Evolutionary conservation across 2,797 vertebrate species (phyloP), one percentile per base, ranked within the genome.

Genomic region (Sebastes variabilis): DNA sequence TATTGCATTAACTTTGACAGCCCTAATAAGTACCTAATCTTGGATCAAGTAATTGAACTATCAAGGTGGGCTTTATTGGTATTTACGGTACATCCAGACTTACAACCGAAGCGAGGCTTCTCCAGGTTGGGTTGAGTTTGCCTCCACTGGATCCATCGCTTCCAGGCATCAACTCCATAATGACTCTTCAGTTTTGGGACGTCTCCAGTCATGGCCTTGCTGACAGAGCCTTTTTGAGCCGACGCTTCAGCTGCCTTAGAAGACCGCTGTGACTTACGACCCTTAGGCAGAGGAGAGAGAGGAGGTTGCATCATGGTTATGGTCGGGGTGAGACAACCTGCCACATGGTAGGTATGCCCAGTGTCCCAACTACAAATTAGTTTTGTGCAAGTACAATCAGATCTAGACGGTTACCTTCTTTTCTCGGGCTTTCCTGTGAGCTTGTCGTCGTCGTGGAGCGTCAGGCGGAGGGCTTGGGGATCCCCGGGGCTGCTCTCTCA

Each of bases 151-250:
- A 99, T 96, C 98, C 98, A 99, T 81, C 96, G 95, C 93, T 96
- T 99, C 99, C 98, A 99, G 64, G 98, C 97, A 0, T 98, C 97
- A 1, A 99, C 95, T 18, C 98, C 98, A 0, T 99, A 99, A 90
- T 97, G 96, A 27, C 97, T 97, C 87, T 98, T 97, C 0, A 99
- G 93, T 73, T 95, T 97, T 4, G 95, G 95, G 32, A 69, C 11
- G 0, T 88, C 87, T 2, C 88, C 9, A 7, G 72, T 24, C 3
- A 10, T 2, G 0, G 46, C 24, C 5, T 85, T 84, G 7, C 16
- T 69, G 34, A 71, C 1, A 0, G 77, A 11, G 6, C 20, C 70
- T 68, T 12, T 88, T 4, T 66, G 72, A 29, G 20, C 90, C n/a
- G 95, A 73, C 2, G 92, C 90, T 1, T 96, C 90, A 2, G 79